Percentiles rank a stretch among this genome's conserved stretches.
Conservation (phyloP, 2,888 invertebrate species). For the Allacma fusca region DNA sequence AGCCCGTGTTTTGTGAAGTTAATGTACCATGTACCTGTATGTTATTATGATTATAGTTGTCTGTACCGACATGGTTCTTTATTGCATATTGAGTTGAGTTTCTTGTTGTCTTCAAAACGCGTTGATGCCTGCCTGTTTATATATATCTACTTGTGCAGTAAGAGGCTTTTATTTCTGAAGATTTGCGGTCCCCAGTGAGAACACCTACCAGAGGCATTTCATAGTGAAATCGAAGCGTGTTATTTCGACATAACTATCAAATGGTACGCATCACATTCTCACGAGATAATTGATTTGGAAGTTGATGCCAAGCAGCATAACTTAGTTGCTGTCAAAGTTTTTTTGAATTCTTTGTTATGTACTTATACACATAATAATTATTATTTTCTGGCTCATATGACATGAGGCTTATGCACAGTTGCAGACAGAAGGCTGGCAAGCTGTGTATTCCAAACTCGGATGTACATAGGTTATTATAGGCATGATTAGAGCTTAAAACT, state of each 20-base stretch:
- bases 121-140: too few relatives aligned
- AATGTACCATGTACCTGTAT: too few relatives aligned
- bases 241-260: constrained; percentile 27
- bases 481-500: too few relatives aligned
- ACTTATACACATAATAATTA: background rate
- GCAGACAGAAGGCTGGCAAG: too few relatives aligned
- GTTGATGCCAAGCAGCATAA: constrained; percentile 16
- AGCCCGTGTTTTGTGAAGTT: too few relatives aligned
- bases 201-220: constrained; percentile 18
- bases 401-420: too few relatives aligned
- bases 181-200: background rate
- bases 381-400: background rate
- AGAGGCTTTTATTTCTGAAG: background rate
- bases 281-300: constrained; percentile 24
- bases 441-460: too few relatives aligned
- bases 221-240: constrained; percentile 21
- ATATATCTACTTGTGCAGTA: background rate
- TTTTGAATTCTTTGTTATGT: constrained; percentile 5
- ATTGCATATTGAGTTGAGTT: too few relatives aligned
- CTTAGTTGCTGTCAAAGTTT: constrained; percentile 1
- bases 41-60: too few relatives aligned
- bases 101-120: too few relatives aligned
- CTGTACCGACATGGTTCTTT: too few relatives aligned
- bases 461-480: too few relatives aligned
- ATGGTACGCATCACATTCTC: constrained; percentile 26